These are phyloP conservation scores for Drosophila meridionalis DNA, from an alignment of 2,888 invertebrate genomes.

Conservation along the genomic window DNA sequence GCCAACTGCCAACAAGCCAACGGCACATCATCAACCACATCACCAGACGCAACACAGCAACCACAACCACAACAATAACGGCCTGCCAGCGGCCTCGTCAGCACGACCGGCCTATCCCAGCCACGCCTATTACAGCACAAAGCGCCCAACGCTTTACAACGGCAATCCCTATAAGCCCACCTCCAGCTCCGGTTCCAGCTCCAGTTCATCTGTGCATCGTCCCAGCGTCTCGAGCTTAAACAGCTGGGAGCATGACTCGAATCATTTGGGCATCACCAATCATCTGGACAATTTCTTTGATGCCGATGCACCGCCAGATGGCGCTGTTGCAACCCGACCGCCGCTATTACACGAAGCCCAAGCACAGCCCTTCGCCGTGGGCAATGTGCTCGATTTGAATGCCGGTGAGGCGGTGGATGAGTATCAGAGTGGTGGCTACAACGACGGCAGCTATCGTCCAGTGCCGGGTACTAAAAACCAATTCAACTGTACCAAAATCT, in stretches of 20 bases:
- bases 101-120: conserved; percentile 53
- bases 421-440: conserved; percentile 72
- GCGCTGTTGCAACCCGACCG: conserved; percentile 26
- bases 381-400: conserved; percentile 82
- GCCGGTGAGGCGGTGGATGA: conserved; percentile 80
- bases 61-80: conserved; percentile 45
- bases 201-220: conserved; percentile 44
- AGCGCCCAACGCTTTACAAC: conserved; percentile 68
- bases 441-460: conserved; percentile 82
- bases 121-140: conserved; percentile 75
- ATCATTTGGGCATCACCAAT: conserved; percentile 83
- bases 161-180: conserved; percentile 74
- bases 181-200: conserved; percentile 33
- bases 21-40: conserved; percentile 49
- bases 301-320: conserved; percentile 66
- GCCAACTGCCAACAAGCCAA: conserved; percentile 72
- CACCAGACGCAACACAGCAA: conserved; percentile 29
- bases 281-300: conserved; percentile 84
- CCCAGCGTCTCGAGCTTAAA: conserved; percentile 47
- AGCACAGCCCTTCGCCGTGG: conserved; percentile 81
- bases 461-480: conserved; percentile 82
- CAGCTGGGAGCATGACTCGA: conserved; percentile 84
- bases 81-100: conserved; percentile 56
- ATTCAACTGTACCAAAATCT: conserved; percentile 23
- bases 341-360: conserved; percentile 57